Conservation (phyloP, 1,140 invertebrate species). For the Drosophila biarmipes region DNA sequence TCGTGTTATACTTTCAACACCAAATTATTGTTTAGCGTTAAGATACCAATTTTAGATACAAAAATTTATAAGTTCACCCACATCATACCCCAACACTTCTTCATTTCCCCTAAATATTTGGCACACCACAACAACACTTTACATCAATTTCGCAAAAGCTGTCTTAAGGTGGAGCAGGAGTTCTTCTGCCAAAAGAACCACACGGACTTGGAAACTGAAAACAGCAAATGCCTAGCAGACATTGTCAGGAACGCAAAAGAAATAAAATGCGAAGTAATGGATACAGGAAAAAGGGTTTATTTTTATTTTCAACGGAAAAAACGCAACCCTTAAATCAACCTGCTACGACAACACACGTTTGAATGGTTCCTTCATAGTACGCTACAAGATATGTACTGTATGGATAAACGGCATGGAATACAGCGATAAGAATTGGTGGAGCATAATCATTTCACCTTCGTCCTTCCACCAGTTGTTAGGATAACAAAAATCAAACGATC, state of each 20-base stretch:
- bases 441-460: slow-evolving; percentile 8
- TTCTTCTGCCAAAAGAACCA: slow-evolving; percentile 13
- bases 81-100: slow-evolving; percentile 1
- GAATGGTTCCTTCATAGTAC: slow-evolving; percentile 1
- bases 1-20: slow-evolving; percentile 9
- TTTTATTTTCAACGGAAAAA: slow-evolving; percentile 11
- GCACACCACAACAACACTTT: slow-evolving; percentile 4
- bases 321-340: slow-evolving; percentile 6
- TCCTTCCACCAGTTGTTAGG: slow-evolving; percentile 5
- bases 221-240: slow-evolving; percentile 5
- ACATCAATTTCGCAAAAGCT: slow-evolving; percentile 13
- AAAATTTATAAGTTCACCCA: slow-evolving; percentile 11
- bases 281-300: slow-evolving; percentile 10
- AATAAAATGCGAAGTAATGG: not conserved
- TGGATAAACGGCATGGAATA: slow-evolving; percentile 6
- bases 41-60: slow-evolving; percentile 14
- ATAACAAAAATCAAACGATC: slow-evolving; percentile 9
- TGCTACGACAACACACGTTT: not conserved
- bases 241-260: slow-evolving; percentile 10
- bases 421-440: slow-evolving; percentile 3
- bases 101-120: slow-evolving; percentile 5
- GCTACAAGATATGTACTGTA: slow-evolving; percentile 8
- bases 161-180: slow-evolving; percentile 2
- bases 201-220: not conserved
- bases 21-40: slow-evolving; percentile 19